phyloP scores from a whole-genome alignment of 2,113 vertebrate species.

The Semicossyphus pulcher region DNA sequence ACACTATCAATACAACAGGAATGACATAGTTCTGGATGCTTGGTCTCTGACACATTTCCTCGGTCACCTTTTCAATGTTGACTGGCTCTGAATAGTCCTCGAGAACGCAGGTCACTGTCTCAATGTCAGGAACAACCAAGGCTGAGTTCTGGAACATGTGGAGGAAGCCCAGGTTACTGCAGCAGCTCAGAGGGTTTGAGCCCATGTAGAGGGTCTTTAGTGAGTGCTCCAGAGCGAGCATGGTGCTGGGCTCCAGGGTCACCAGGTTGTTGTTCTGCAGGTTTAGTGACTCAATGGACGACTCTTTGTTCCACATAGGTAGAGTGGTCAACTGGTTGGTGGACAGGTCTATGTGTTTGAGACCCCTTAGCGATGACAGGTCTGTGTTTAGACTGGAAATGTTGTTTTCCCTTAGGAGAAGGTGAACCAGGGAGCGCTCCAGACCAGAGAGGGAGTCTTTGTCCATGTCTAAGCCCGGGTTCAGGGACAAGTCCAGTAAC shows the following conservation, averaged over 20 bases:
- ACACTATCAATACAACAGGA: constrained; percentile 72
- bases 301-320: constrained; percentile 83
- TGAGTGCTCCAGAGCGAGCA: constrained; percentile 86
- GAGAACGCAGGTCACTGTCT: constrained; percentile 84
- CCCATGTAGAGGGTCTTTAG: constrained; percentile 90
- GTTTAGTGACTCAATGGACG: constrained; percentile 90
- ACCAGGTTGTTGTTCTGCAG: constrained; percentile 92
- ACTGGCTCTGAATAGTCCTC: constrained; percentile 80
- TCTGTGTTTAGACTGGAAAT: constrained; percentile 84
- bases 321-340: constrained; percentile 88
- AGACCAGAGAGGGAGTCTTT: constrained; percentile 85
- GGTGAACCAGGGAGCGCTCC: constrained; percentile 87
- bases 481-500: constrained; percentile 89
- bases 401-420: constrained; percentile 87
- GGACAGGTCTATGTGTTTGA: constrained; percentile 89
- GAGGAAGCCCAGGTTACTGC: constrained; percentile 87
- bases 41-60: constrained; percentile 86
- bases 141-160: constrained; percentile 86
- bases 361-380: constrained; percentile 85
- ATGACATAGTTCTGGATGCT: constrained; percentile 79
- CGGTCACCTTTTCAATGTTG: constrained; percentile 79
- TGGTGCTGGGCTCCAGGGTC: constrained; percentile 84
- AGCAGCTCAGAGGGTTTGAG: constrained; percentile 93
- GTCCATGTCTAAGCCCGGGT: constrained; percentile 86
- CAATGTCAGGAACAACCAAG: constrained; percentile 84